A percentile compares a stretch with the other conserved stretches of the same genome.
phyloP scores from a whole-genome alignment of 2,888 invertebrate genomes.

The Didymodactylos carnosus region DNA sequence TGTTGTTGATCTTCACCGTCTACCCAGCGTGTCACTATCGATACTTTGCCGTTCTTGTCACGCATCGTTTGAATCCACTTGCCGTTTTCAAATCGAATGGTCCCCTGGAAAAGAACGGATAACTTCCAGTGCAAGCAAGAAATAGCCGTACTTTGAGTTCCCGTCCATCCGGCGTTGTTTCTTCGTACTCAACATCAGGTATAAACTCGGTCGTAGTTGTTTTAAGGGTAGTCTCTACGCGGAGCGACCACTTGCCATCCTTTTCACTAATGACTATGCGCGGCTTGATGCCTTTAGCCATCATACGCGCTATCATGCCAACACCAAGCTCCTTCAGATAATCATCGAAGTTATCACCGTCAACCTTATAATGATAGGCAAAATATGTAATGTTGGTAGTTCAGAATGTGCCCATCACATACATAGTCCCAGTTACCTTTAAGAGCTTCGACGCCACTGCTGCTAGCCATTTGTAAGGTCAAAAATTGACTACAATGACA shows the following conservation, averaged over 20 bases:
- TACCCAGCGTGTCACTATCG: not conserved
- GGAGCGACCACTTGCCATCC: not conserved
- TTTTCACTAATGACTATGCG: not conserved
- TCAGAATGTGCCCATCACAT: too few relatives aligned
- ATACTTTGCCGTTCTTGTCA: not conserved
- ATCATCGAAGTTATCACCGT: not conserved
- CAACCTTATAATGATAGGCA: not conserved
- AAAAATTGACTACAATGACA: too few relatives aligned
- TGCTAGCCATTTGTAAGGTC: not conserved
- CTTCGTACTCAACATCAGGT: not conserved
- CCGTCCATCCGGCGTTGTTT: not conserved
- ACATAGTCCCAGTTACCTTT: not conserved
- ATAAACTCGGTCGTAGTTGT: not conserved
- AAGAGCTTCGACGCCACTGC: not conserved
- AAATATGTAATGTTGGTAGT: too few relatives aligned
- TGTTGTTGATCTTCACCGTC: not conserved
- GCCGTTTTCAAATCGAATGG: not conserved
- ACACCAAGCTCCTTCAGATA: not conserved
- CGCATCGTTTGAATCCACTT: not conserved
- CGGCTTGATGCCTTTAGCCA: not conserved
- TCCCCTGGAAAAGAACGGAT: not conserved
- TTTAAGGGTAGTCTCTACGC: not conserved
- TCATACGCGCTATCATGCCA: not conserved
- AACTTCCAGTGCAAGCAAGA: not conserved
- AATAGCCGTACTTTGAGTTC: not conserved